Conservation (phyloP, 2,888 invertebrate genomes). For the Eupithecia abbreviata region DNA sequence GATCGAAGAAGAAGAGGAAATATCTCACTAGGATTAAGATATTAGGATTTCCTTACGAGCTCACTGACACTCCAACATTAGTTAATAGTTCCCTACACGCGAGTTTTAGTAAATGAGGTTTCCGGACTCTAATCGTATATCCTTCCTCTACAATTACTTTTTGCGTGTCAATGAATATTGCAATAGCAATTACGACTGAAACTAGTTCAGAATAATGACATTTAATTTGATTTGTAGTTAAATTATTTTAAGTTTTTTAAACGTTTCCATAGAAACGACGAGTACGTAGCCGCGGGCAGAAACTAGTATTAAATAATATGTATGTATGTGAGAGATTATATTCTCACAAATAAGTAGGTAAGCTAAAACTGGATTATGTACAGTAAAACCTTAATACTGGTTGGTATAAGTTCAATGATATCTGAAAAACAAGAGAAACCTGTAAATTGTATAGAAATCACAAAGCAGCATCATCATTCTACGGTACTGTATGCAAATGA, state of each 20-base stretch:
- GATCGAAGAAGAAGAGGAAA: too few species aligned
- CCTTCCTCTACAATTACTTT: conserved; percentile 28
- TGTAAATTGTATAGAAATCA: background rate
- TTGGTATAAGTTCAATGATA: background rate
- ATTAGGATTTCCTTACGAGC: background rate
- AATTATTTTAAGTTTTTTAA: too few species aligned
- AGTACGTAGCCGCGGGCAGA: too few species aligned
- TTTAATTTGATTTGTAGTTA: too few species aligned
- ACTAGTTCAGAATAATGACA: background rate
- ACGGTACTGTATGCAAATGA: conserved; percentile 38
- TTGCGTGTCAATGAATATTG: conserved; percentile 21
- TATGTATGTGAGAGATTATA: too few species aligned
- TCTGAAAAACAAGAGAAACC: background rate
- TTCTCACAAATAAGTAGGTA: too few species aligned
- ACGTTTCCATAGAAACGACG: too few species aligned
- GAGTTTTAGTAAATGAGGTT: conserved; percentile 14
- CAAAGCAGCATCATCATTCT: background rate
- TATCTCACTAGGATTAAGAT: too few species aligned
- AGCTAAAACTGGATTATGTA: too few species aligned
- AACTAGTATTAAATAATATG: too few species aligned
- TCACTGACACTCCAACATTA: background rate
- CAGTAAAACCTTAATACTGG: too few species aligned
- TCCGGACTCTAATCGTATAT: conserved; percentile 23
- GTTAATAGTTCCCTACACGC: background rate
- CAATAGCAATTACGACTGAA: background rate